These are phyloP conservation scores for Dendrocincla fuliginosa DNA, from an alignment of 2,797 vertebrate species.

Conservation along the genomic window DNA sequence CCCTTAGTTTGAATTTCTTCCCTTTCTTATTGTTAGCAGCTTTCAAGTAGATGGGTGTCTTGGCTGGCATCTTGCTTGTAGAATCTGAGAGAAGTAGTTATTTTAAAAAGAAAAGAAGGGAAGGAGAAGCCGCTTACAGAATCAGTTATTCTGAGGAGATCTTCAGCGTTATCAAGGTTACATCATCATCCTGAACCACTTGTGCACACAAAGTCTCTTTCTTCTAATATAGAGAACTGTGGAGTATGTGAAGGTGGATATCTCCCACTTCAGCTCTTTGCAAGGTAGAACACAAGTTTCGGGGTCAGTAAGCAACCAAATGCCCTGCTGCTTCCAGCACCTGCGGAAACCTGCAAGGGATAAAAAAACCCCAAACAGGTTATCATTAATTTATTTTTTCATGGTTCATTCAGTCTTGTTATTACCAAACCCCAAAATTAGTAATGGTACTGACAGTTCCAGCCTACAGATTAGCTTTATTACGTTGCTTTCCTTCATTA, in stretches of 20 bases:
- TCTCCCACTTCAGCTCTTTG: not conserved
- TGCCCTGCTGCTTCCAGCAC: not conserved
- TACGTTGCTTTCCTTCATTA: slow-evolving; percentile 53
- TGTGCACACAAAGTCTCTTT: not conserved
- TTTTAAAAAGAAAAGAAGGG: not conserved
- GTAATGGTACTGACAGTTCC: slow-evolving; percentile 17
- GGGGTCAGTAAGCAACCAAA: not conserved
- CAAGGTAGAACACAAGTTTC: not conserved
- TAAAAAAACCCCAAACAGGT: slow-evolving; percentile 37
- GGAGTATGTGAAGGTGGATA: not conserved
- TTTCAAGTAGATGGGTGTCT: slow-evolving; percentile 97
- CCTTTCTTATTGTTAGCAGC: slow-evolving; percentile 92
- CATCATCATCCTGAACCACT: slow-evolving; percentile 33
- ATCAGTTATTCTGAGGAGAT: not conserved
- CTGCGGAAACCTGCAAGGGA: slow-evolving; percentile 63
- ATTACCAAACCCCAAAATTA: not conserved
- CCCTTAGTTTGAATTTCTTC: slow-evolving; percentile 94
- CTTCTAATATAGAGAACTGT: not conserved
- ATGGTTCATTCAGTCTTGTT: not conserved
- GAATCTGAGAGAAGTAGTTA: slow-evolving; percentile 3
- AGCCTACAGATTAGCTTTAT: slow-evolving; percentile 47
- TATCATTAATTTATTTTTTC: slow-evolving; percentile 17
- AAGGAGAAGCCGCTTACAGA: not conserved
- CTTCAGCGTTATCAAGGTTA: slow-evolving; percentile 21
- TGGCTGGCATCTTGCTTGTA: slow-evolving; percentile 89